Percentiles rank a stretch among this genome's conserved stretches.
Conservation (phyloP, 1,140 invertebrate genomes). For the Helicoverpa armigera region DNA sequence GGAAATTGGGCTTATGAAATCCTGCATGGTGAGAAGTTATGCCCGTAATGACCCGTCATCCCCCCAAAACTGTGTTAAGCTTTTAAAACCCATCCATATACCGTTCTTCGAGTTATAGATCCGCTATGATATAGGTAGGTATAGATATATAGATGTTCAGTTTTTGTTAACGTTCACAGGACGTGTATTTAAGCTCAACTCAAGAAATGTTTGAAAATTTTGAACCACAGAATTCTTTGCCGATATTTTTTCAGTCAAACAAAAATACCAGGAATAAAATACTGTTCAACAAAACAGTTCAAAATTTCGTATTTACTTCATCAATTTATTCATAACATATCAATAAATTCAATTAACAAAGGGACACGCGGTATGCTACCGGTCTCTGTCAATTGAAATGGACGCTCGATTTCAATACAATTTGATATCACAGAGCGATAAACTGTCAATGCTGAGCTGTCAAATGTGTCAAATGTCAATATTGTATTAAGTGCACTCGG, state of each 20-base stretch:
- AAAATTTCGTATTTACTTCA: neutral
- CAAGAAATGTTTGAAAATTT: too few relatives aligned
- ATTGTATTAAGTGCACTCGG: neutral
- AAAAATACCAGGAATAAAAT: neutral
- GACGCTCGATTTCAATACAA: neutral
- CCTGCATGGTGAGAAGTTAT: too few relatives aligned
- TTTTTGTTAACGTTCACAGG: too few relatives aligned
- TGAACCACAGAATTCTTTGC: too few relatives aligned
- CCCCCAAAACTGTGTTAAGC: too few relatives aligned
- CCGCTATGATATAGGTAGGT: too few relatives aligned
- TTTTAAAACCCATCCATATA: too few relatives aligned
- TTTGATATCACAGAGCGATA: neutral
- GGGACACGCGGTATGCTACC: neutral
- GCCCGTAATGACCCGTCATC: too few relatives aligned
- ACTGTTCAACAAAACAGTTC: neutral
- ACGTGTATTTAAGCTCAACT: too few relatives aligned
- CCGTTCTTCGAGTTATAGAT: too few relatives aligned
- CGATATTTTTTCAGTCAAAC: neutral
- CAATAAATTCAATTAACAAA: slow-evolving; percentile 22
- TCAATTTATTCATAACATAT: neutral
- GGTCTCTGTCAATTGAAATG: neutral
- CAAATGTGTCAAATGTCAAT: neutral
- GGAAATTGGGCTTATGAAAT: too few relatives aligned
- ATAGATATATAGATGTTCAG: too few relatives aligned
- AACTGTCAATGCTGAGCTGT: neutral